Evolutionary conservation across 2,888 invertebrate genomes (phyloP).

Genomic region (Lymantria dispar): DNA sequence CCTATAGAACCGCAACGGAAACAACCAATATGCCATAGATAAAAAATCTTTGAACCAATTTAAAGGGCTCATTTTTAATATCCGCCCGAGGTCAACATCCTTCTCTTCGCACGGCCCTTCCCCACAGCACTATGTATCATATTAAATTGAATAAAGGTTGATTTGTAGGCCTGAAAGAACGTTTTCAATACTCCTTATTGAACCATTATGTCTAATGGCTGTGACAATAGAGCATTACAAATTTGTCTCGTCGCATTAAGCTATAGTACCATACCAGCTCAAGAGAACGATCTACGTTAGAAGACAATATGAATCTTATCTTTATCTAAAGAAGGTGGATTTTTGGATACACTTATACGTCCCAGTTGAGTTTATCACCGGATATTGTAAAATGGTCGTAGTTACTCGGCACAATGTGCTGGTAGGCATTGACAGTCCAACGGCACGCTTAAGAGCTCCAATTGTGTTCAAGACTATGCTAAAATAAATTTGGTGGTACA

Average conservation of each 20-base stretch:
- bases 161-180: slow-evolving; percentile 69
- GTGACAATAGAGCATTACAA: slow-evolving; percentile 77
- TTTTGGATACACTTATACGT: slow-evolving; percentile 41
- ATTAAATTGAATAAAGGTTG: slow-evolving; percentile 67
- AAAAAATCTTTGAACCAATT: slow-evolving; percentile 66
- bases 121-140: slow-evolving; percentile 45
- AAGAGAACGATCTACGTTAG: slow-evolving; percentile 24
- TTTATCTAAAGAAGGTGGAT: slow-evolving; percentile 44
- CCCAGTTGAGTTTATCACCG: slow-evolving; percentile 77
- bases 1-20: slow-evolving; percentile 54
- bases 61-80: slow-evolving; percentile 71
- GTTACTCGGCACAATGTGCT: slow-evolving; percentile 62
- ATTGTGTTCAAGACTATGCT: slow-evolving; percentile 44
- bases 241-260: slow-evolving; percentile 61
- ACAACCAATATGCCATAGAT: slow-evolving; percentile 62
- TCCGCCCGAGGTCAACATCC: slow-evolving; percentile 71
- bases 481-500: slow-evolving; percentile 37
- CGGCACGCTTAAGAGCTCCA: slow-evolving; percentile 40
- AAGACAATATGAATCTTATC: slow-evolving; percentile 56
- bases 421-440: slow-evolving; percentile 60
- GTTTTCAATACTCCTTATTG: slow-evolving; percentile 77
- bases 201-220: slow-evolving; percentile 73
- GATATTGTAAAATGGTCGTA: slow-evolving; percentile 78
- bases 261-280: slow-evolving; percentile 29
- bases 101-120: slow-evolving; percentile 58